Base-by-base conservation (phyloP, 2,888 invertebrate species). In the Phymatocera aterrima region DNA sequence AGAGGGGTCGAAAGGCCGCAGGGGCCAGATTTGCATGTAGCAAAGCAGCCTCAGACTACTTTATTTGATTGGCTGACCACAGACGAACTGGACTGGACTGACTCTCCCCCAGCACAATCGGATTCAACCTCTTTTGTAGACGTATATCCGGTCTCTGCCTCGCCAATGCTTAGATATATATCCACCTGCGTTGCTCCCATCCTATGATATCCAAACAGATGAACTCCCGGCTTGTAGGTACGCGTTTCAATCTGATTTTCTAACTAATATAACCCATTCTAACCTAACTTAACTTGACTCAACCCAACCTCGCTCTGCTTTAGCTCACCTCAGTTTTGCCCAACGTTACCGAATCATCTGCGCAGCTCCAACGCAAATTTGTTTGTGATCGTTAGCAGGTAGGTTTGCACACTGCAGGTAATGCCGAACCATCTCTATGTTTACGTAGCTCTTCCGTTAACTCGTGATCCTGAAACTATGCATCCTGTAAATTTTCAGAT, bases 21-120 rank as follows among this genome's bases (percentile, higher is more conserved):
- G 85, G 84, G 85, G 85, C 82, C 80, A 80, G 86, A 88, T 88
- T 88, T 88, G 87, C 88, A 88, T 88, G 85, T 81, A 82, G 84
- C 84, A 84, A 87, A 85, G 86, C 85, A 87, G 87, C 86, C 85
- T 82, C 85, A 83, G 85, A 85, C 87, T 88, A 88, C 87, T 88
- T 88, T 87, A 88, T 88, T 88, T 87, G 87, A 88, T 88, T 88
- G 87, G 86, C 85, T 85, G 85, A 85, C 80, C 83, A 79, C 77
- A 79, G 82, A 78, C 79, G 78, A 46, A 54, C 37, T 43, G 64
- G 48, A 31, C n/a, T n/a, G n/a, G n/a, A n/a, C n/a, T n/a, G n/a
- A n/a, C n/a, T n/a, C n/a, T n/a, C n/a, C n/a, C 51, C 61, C 64
- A 54, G 60, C 68, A 60, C 48, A 64, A 48, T 57, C 48, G 43